Percentiles rank a stretch among this genome's conserved stretches.
Conservation (phyloP, 2,888 invertebrate genomes). For the Leucophenga montana region DNA sequence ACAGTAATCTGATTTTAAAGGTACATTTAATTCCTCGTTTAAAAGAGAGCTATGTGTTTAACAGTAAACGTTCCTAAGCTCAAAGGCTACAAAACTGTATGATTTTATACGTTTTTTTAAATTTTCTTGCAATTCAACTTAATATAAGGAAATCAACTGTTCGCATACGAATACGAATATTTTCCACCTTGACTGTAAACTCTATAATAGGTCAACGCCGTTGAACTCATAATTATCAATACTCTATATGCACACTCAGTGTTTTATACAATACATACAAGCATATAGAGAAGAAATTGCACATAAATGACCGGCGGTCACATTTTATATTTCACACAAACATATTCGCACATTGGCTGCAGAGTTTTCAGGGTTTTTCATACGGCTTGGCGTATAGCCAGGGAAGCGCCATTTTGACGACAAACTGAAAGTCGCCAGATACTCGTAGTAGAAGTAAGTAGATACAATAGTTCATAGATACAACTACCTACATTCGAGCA, state of each 20-base stretch:
- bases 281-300: not conserved
- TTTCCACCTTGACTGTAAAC: too few relatives aligned
- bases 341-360: not conserved
- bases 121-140: too few relatives aligned
- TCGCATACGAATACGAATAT: too few relatives aligned
- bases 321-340: not conserved
- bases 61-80: too few relatives aligned
- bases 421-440: not conserved
- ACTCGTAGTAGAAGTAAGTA: not conserved
- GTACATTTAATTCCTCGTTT: too few relatives aligned
- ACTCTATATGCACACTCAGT: not conserved
- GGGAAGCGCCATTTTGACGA: not conserved
- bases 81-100: too few relatives aligned
- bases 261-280: not conserved
- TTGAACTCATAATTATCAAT: constrained; percentile 1
- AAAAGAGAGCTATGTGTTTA: too few relatives aligned
- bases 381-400: not conserved
- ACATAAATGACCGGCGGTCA: not conserved
- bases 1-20: too few relatives aligned
- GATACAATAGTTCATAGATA: not conserved
- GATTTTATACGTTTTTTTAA: too few relatives aligned
- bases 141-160: too few relatives aligned
- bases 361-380: not conserved
- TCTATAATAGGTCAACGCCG: not conserved
- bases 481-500: not conserved